A percentile compares a stretch with the other conserved stretches of the same genome.
Conservation (phyloP, 1,140 invertebrate species). For the Limonius californicus region DNA sequence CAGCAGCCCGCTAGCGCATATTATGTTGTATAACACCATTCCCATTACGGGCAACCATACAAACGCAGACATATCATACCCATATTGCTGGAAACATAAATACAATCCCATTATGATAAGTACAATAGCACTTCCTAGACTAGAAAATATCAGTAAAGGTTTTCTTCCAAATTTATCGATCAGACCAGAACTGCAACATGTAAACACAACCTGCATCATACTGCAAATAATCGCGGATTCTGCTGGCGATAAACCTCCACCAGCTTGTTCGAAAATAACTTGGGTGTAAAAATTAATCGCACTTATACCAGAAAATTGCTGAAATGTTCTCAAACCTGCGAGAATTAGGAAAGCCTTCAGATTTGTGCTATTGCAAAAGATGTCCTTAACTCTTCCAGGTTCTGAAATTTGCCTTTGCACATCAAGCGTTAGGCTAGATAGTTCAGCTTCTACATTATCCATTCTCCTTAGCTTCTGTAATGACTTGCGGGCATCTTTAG, state of each 20-base stretch:
- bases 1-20: slow-evolving; percentile 21
- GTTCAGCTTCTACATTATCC: slow-evolving; percentile 20
- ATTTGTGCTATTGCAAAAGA: slow-evolving; percentile 47
- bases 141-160: neutral
- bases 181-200: slow-evolving; percentile 42
- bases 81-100: neutral
- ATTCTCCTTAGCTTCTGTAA: slow-evolving; percentile 37
- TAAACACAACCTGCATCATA: slow-evolving; percentile 48
- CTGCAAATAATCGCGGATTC: slow-evolving; percentile 29
- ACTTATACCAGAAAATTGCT: slow-evolving; percentile 25
- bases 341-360: slow-evolving; percentile 44
- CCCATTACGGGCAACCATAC: slow-evolving; percentile 18
- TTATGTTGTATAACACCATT: slow-evolving; percentile 24
- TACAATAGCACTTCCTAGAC: no score
- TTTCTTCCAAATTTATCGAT: slow-evolving; percentile 67
- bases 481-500: slow-evolving; percentile 33
- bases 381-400: slow-evolving; percentile 26
- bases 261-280: slow-evolving; percentile 18
- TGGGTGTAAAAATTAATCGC: slow-evolving; percentile 22
- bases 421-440: slow-evolving; percentile 22
- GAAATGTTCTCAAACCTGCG: neutral
- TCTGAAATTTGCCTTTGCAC: slow-evolving; percentile 31
- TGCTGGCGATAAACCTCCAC: slow-evolving; percentile 16
- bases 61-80: neutral
- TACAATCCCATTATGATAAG: neutral